phyloP scores from a whole-genome alignment of 1,140 invertebrate genomes.

The Heliconius melpomene region DNA sequence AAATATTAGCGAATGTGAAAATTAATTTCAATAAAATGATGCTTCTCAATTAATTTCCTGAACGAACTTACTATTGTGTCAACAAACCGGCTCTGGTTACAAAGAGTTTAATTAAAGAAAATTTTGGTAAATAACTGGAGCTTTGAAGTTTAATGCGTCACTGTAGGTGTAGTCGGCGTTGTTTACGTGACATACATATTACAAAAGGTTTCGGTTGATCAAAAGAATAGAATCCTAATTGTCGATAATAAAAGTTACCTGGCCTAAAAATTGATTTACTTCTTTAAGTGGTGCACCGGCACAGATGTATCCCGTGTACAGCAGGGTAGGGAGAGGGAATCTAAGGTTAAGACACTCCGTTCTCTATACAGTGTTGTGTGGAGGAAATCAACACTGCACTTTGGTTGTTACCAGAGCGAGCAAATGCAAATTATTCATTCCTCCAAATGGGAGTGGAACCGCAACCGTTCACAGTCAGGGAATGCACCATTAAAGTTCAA shows the following conservation, averaged over 20 bases:
- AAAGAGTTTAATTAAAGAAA: conserved; percentile 28
- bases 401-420: background rate
- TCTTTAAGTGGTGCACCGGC: too few species aligned
- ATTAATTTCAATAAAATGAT: background rate
- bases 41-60: background rate
- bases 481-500: background rate
- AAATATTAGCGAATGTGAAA: background rate
- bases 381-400: background rate
- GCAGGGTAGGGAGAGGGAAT: too few species aligned
- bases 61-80: background rate
- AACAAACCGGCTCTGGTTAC: conserved; percentile 6
- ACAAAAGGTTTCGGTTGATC: background rate
- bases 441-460: background rate
- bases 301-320: background rate
- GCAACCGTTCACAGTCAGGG: background rate
- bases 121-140: conserved; percentile 17
- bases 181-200: background rate
- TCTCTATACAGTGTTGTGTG: background rate
- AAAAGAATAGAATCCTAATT: background rate
- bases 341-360: background rate
- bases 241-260: background rate
- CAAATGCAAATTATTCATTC: background rate
- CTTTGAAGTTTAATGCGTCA: conserved; percentile 28
- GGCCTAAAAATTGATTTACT: background rate
- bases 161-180: background rate